Evolutionary conservation across 2,113 vertebrate genomes (phyloP), one percentile per base, ranked within the genome.

Genomic region (Caranx ignobilis): DNA sequence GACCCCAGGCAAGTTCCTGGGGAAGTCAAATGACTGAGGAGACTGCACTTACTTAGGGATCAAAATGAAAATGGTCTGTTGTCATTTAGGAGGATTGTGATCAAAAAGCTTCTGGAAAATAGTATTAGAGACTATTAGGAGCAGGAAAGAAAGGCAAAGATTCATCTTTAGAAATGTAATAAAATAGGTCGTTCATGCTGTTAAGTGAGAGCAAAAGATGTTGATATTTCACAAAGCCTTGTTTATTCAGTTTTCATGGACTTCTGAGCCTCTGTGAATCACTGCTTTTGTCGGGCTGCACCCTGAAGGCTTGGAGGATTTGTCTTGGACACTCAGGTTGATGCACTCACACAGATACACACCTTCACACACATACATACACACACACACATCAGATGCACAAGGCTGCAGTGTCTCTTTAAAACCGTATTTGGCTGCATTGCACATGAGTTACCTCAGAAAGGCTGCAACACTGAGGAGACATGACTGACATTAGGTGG

Each of bases 41-140:
- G 59, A 47, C 55, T n/a, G 77, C 11, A 12, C 67, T 66, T 48
- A 18, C 32, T 60, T 52, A 34, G 32, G n/a, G 65, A 52, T 64
- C 76, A 62, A 35, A 69, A 66, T 52, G 68, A 71, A 77, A 80
- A n/a, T 47, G 41, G 63, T 19, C 12, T 41, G 11, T 72, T 75
- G 45, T 66, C 55, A 32, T 62, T 82, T 60, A 10, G 11, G 41
- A 47, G 21, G 59, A 71, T 70, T 69, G 69, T 60, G n/a, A 66
- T 18, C 21, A n/a, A 21, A 35, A 68, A 31, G 61, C 31, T 59
- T 74, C 18, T 19, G 21, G 26, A 73, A 11, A 13, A 48, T 15
- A 32, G 68, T 60, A 11, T 68, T 19, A 35, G 19, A 67, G 77
- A 52, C 39, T 26, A 80, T 74, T 57, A 79, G 31, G 3, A 35